Evolutionary conservation across 2,888 invertebrate genomes (phyloP), one percentile per base, ranked within the genome.

Genomic region (Idaea dimidiata): DNA sequence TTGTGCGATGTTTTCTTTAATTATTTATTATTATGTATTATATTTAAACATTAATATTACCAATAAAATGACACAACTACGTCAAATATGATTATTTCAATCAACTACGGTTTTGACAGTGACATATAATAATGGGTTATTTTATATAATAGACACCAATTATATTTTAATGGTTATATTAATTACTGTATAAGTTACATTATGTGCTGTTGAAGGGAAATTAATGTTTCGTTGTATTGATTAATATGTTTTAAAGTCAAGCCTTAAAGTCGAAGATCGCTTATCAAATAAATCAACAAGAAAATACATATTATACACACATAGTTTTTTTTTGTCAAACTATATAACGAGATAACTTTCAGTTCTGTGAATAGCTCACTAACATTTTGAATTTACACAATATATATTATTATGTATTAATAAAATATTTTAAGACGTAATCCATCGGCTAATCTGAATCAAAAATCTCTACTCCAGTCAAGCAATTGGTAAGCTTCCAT

Each of bases 331-430:
- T 81, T 86, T 84, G 82, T 83, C 80, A 87, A 89, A 89, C 84
- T 91, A 90, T 85, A 84, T 89, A 92, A 92, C 91, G 88, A 91
- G 87, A 88, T 89, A 87, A 88, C 88, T 87, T 88, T 93, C 93
- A 93, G 93, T 93, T 90, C 93, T 91, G 93, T 93, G 92, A 92
- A 88, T 89, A 76, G 79, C 83, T 92, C 93, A 93, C 93, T 90
- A 91, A 91, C 89, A 72, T 63, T 66, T 69, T 70, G 66, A 68
- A 67, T 70, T 73, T 68, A 71, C 71, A 74, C 72, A 74, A 72
- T 59, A 65, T 69, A 69, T 66, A 67, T 66, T 66, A 67, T 66
- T 24, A 24, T 24, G 72, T 69, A 66, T 68, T 69, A 67, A 59
- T 68, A 69, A 63, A 58, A 64, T 70, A 72, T 70, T 71, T 71